Evolutionary conservation across 2,888 invertebrate species (phyloP), one percentile per base, ranked within the genome.

Genomic region (Nasonovia ribisnigri): DNA sequence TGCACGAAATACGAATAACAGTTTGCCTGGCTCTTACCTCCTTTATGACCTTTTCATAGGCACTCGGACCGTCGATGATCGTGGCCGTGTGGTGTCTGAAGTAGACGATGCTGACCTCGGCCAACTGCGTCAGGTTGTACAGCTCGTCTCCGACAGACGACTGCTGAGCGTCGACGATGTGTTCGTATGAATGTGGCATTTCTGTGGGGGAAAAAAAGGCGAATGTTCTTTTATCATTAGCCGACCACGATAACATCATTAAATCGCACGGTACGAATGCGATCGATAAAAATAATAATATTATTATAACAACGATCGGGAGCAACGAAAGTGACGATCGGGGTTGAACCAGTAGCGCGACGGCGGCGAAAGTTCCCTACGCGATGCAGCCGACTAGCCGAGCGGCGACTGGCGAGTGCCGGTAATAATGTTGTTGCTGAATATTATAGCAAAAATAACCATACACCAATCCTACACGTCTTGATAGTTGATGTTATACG

Each of bases 81-180:
- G 90, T n/a, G 84, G 42, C 48, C 90, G 84, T 67, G 84, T 88
- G 89, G 42, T 94, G 88, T 88, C 94, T 94, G 90, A 94, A 94
- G 84, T 94, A 94, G 26, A 97, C 97, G 90, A 97, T 95, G 94
- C 97, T 97, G 84, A 97, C 97, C 96, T 97, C 97, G 20, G 97
- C 97, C 95, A 98, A 96, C 95, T 97, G 97, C 86, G 97, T 97
- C 92, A 97, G 96, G 95, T 97, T 97, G 96, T 97, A 97, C 43
- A 97, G 96, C 95, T 97, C 97, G 95, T 97, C 97, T 29, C 93
- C 94, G 89, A 60, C 84, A 46, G 48, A 51, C 88, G 84, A 86
- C 48, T 90, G 93, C 4, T 93, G 88, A 24, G 46, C 26, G 60
- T 48, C 84, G 16, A 26, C 54, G 48, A 20, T 57, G 48, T 54